phyloP scores from a whole-genome alignment of 2,888 invertebrate genomes.

The Beris chalybata region DNA sequence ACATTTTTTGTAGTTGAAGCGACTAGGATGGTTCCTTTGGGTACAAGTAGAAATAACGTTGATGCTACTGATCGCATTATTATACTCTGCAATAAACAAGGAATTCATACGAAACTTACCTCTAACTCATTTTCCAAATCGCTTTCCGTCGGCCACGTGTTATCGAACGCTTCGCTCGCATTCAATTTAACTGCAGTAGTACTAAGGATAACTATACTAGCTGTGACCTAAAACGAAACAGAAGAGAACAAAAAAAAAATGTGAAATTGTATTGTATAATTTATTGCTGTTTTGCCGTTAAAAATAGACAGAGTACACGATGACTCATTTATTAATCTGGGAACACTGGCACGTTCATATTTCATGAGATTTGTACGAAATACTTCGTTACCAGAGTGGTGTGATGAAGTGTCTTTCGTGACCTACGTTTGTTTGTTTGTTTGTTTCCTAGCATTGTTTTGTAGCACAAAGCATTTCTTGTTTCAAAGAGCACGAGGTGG shows the following conservation, averaged over 20 bases:
- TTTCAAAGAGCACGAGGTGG: no score
- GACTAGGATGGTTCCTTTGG: no score
- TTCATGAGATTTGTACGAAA: slow-evolving; percentile 19
- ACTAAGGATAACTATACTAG: slow-evolving; percentile 46
- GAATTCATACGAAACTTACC: slow-evolving; percentile 44
- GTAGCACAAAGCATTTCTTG: no score
- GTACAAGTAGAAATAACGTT: no score
- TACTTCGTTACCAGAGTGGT: no score
- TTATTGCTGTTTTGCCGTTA: neutral
- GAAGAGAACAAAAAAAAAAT: neutral
- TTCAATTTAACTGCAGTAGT: slow-evolving; percentile 51
- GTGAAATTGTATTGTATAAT: neutral
- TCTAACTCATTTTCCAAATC: slow-evolving; percentile 56
- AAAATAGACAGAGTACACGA: slow-evolving; percentile 4
- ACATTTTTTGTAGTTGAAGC: no score
- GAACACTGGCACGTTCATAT: slow-evolving; percentile 11
- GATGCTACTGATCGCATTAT: no score
- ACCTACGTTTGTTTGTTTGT: no score
- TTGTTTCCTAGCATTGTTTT: no score
- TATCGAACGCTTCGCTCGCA: slow-evolving; percentile 55
- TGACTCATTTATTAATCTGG: slow-evolving; percentile 19
- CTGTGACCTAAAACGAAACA: slow-evolving; percentile 43
- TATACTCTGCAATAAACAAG: no score
- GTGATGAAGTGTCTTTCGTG: no score
- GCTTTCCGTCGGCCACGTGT: slow-evolving; percentile 55